Evolutionary conservation across 2,888 invertebrate genomes (phyloP), one percentile per base, ranked within the genome.

Genomic region (Leptinotarsa juncta): DNA sequence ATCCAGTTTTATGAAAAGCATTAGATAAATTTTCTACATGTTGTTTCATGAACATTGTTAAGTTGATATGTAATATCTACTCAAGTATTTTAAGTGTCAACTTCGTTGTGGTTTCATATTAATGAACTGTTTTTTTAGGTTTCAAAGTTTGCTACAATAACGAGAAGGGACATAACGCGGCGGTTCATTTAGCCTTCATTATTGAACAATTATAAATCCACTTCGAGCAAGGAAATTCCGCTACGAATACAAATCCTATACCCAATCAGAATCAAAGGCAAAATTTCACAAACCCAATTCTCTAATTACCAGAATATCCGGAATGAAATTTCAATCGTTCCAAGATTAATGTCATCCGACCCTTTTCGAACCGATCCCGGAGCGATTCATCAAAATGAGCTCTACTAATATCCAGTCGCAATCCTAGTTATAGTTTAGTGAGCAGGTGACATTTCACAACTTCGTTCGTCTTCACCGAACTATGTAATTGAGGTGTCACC

Each of bases 301-400:
- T 20, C 57, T 57, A 57, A 57, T 57, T 62, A 62, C 42, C 62
- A 42, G 62, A 62, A 62, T 62, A 32, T 42, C 26, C 62, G 62
- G 10, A 20, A 57, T 42, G 62, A 62, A 62, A 62, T 62, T 62
- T 42, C 62, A 62, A 62, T 62, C 32, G 42, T 16, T 62, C 3
- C 42, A 32, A 62, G 62, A 62, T 62, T 42, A 62, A 62, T n/a
- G 42, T 32, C 42, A 62, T n/a, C 51, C 51, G 51, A 51, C 26
- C 62, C 62, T 32, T 62, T 62, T 62, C 62, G 32, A 42, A 32
- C n/a, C 62, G 18, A 32, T 62, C 62, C 62, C 62, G n/a, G 32
- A 32, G 32, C 62, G n/a, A 62, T 62, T 62, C 16, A 62, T 62
- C 62, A 62, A 32, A 62, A 23, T 14, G 23, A 57, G 57, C 57